phyloP scores from a whole-genome alignment of 92 coral and sea anemone genomes.

The Parazoanthus atlanticus region DNA sequence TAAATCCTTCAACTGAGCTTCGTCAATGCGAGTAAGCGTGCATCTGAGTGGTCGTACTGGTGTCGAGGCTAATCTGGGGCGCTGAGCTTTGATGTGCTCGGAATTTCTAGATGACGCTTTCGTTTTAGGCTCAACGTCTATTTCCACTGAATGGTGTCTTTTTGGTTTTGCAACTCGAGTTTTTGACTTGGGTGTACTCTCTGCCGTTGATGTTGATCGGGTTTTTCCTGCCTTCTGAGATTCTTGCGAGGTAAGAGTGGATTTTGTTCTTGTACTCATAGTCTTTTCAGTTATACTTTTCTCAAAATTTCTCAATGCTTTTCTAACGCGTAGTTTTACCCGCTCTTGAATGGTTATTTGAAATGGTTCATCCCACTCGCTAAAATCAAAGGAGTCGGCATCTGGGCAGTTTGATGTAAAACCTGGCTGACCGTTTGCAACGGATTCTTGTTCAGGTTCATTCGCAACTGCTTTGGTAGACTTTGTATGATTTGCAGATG shows the following conservation, averaged over 20 bases:
- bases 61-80: neutral
- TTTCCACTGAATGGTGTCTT: neutral
- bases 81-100: neutral
- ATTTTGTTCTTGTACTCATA: neutral
- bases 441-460: neutral
- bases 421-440: neutral
- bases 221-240: constrained; percentile 1
- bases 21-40: neutral
- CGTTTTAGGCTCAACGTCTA: neutral
- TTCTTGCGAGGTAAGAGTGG: neutral
- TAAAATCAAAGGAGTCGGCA: constrained; percentile 14
- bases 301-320: neutral
- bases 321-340: constrained; percentile 34
- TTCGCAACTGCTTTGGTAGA: neutral
- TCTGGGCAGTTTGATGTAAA: neutral
- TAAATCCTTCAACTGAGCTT: neutral
- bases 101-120: neutral
- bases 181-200: constrained; percentile 1
- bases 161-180: neutral
- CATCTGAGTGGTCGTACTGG: neutral
- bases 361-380: constrained; percentile 14
- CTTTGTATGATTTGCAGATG: neutral
- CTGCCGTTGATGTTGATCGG: neutral
- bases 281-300: neutral
- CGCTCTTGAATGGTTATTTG: constrained; percentile 27